Evolutionary conservation across 1,140 invertebrate genomes (phyloP).

Genomic region (Zophobas atratus): DNA sequence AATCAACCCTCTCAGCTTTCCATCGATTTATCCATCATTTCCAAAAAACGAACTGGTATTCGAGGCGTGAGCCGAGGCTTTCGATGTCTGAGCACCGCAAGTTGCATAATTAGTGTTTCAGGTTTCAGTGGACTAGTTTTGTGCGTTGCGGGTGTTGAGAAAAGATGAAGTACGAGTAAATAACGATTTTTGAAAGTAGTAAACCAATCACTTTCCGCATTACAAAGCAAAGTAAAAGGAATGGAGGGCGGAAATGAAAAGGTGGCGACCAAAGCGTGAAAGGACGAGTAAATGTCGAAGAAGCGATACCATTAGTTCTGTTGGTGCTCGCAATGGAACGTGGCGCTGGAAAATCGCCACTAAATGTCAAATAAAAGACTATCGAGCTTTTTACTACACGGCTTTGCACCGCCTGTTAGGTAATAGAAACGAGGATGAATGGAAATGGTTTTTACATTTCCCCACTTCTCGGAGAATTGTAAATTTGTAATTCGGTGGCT

Average conservation of each 20-base stretch:
- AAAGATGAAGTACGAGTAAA: neutral
- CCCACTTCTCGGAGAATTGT: conserved; percentile 29
- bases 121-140: neutral
- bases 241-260: conserved; percentile 10
- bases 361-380: conserved; percentile 63
- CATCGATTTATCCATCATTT: conserved; percentile 27
- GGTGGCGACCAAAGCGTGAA: conserved; percentile 4
- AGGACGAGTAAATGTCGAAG: conserved; percentile 54
- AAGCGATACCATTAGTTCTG: conserved; percentile 60
- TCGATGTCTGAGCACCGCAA: too few relatives aligned
- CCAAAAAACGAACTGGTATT: neutral
- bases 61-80: too few relatives aligned
- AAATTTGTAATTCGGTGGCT: conserved; percentile 21
- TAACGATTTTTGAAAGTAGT: conserved; percentile 21
- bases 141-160: neutral
- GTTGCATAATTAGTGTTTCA: too few relatives aligned
- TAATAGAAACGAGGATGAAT: conserved; percentile 63
- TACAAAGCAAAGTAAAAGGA: conserved; percentile 15
- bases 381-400: conserved; percentile 57
- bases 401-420: conserved; percentile 42
- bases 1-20: conserved; percentile 15
- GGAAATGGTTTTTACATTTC: conserved; percentile 54
- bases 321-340: conserved; percentile 50
- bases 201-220: conserved; percentile 37
- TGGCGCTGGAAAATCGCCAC: conserved; percentile 58